These are phyloP conservation scores for Euzetes globulus DNA, from an alignment of 2,888 invertebrate species.

Conservation along the genomic window DNA sequence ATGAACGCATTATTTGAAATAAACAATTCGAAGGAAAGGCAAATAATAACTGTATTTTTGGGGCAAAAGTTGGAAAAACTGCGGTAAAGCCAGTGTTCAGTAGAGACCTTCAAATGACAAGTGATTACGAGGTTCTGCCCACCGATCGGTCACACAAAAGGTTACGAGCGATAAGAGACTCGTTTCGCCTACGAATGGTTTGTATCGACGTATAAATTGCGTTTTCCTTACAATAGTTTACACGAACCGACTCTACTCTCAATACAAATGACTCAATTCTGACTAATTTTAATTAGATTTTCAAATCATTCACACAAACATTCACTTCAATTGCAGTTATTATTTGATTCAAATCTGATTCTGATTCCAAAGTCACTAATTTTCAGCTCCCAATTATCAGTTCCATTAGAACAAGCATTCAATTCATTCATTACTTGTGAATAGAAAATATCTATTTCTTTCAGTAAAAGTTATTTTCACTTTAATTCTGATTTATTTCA, in stretches of 20 bases:
- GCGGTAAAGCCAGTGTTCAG: not conserved
- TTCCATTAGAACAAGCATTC: no score
- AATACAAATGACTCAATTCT: not conserved
- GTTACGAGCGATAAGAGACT: slow-evolving; percentile 18
- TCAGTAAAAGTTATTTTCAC: no score
- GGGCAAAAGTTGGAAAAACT: slow-evolving; percentile 15
- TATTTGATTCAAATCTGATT: no score
- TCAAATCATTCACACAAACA: no score
- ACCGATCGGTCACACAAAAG: slow-evolving; percentile 2
- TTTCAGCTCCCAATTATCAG: no score
- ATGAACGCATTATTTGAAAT: not conserved
- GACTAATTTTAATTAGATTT: not conserved
- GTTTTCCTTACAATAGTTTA: not conserved
- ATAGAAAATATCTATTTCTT: no score
- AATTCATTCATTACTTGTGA: no score
- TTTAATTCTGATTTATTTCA: no score
- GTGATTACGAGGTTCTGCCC: slow-evolving; percentile 12
- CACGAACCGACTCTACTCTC: not conserved
- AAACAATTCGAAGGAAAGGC: not conserved
- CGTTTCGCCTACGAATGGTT: slow-evolving; percentile 3
- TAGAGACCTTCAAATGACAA: not conserved
- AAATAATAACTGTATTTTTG: slow-evolving; percentile 14
- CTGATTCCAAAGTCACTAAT: no score
- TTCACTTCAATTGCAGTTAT: no score
- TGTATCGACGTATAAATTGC: slow-evolving; percentile 15